phyloP scores from a whole-genome alignment of 1,140 invertebrate genomes.

The Drosophila arawakana region DNA sequence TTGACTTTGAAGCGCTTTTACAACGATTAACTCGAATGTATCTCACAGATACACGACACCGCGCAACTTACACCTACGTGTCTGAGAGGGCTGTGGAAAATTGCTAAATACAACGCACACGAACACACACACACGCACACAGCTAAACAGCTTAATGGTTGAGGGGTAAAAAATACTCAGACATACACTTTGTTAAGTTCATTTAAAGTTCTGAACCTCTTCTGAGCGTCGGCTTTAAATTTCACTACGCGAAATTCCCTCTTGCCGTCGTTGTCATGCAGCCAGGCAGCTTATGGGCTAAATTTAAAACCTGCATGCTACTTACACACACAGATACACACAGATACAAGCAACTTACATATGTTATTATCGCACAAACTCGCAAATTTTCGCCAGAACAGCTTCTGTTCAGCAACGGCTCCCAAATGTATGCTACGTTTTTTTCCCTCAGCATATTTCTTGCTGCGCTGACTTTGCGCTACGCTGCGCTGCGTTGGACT shows the following conservation, averaged over 20 bases:
- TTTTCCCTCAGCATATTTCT: conserved; percentile 58
- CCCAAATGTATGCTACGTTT: conserved; percentile 80
- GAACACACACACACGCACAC: not conserved
- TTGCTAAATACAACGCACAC: conserved; percentile 13
- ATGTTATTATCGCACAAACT: conserved; percentile 81
- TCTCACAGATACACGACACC: conserved; percentile 50
- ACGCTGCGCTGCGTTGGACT: not conserved
- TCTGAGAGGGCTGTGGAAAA: not conserved
- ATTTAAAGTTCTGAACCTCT: conserved; percentile 72
- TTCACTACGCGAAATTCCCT: conserved; percentile 15
- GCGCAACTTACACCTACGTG: conserved; percentile 13
- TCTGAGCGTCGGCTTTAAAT: conserved; percentile 68
- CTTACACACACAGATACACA: conserved; percentile 24
- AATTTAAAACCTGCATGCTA: conserved; percentile 69
- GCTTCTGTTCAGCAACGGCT: conserved; percentile 21
- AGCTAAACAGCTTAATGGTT: not conserved
- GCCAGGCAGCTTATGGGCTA: conserved; percentile 67
- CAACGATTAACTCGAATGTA: conserved; percentile 73
- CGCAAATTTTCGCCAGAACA: conserved; percentile 76
- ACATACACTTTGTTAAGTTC: conserved; percentile 66
- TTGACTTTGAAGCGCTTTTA: conserved; percentile 62
- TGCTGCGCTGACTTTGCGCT: conserved; percentile 38
- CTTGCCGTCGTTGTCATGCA: conserved; percentile 1
- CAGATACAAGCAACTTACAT: conserved; percentile 70
- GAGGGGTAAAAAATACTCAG: conserved; percentile 9